phyloP scores from a whole-genome alignment of 2,888 invertebrate genomes.

The Erynnis tages region DNA sequence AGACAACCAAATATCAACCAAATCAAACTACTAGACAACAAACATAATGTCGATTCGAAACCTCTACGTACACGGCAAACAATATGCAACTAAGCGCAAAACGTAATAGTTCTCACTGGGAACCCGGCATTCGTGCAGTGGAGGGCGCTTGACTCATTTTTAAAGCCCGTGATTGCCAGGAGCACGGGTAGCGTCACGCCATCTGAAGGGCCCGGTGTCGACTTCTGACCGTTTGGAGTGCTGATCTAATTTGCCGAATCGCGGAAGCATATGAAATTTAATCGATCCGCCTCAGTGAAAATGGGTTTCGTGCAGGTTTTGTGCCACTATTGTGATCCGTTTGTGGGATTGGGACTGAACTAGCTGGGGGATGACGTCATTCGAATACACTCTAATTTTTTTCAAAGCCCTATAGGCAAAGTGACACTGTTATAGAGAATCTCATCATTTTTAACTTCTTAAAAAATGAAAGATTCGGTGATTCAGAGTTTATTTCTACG shows the following conservation, averaged over 20 bases:
- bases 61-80: too few relatives aligned
- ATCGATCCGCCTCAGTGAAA: constrained; percentile 53
- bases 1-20: too few relatives aligned
- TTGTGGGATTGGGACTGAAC: neutral
- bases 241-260: constrained; percentile 77
- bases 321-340: constrained; percentile 11
- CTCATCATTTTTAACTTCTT: too few relatives aligned
- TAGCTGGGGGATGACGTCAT: neutral
- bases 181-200: constrained; percentile 58
- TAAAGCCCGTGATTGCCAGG: constrained; percentile 62
- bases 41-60: too few relatives aligned
- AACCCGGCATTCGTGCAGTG: constrained; percentile 10
- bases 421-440: too few relatives aligned
- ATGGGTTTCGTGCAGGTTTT: constrained; percentile 29
- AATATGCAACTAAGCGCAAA: constrained; percentile 46
- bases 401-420: too few relatives aligned
- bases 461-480: too few relatives aligned
- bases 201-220: constrained; percentile 66
- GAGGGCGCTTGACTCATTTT: constrained; percentile 45
- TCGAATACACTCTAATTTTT: too few relatives aligned
- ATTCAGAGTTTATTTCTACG: too few relatives aligned
- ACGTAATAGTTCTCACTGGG: constrained; percentile 30
- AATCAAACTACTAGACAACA: too few relatives aligned
- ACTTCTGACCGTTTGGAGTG: constrained; percentile 78
- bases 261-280: constrained; percentile 75